Conservation (phyloP, 2,797 vertebrate species). For the Siniperca scherzeri region DNA sequence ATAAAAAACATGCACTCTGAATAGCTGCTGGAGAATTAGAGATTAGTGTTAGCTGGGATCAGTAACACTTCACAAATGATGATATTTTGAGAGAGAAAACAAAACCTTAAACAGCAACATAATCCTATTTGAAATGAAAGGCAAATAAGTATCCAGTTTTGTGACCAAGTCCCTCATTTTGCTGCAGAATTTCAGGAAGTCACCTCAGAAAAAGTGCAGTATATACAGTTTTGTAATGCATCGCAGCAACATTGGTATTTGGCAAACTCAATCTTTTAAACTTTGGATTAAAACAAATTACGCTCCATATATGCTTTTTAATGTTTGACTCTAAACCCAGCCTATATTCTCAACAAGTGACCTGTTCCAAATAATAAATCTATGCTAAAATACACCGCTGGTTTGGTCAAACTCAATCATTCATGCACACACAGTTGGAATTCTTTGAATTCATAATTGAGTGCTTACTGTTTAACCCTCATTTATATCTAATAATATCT, state of each 20-base stretch:
- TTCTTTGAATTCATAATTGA: conserved; percentile 86
- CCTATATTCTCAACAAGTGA: conserved; percentile 39
- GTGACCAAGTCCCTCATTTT: conserved; percentile 54
- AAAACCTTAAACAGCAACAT: conserved; percentile 27
- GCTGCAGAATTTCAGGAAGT: conserved; percentile 44
- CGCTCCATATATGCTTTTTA: conserved; percentile 47
- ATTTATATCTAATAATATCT: conserved; percentile 70
- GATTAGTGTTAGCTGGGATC: conserved; percentile 27
- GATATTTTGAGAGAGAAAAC: conserved; percentile 25
- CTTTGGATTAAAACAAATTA: conserved; percentile 70
- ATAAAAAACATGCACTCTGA: conserved; percentile 42
- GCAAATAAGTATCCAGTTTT: conserved; percentile 47
- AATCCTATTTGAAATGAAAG: conserved; percentile 27
- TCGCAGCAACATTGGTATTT: conserved; percentile 69
- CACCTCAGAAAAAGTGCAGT: conserved; percentile 62
- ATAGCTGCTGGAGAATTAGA: conserved; percentile 52
- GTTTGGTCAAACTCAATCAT: conserved; percentile 72
- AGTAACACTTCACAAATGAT: conserved; percentile 34
- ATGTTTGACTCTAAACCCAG: conserved; percentile 38
- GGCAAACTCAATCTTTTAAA: conserved; percentile 67
- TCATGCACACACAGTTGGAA: conserved; percentile 78
- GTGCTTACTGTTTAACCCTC: conserved; percentile 77
- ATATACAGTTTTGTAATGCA: conserved; percentile 54
- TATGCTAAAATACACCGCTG: conserved; percentile 58
- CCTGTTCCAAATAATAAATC: conserved; percentile 55